Evolutionary conservation across 2,797 vertebrate genomes (phyloP).

Genomic region (Pelobates cultripes): DNA sequence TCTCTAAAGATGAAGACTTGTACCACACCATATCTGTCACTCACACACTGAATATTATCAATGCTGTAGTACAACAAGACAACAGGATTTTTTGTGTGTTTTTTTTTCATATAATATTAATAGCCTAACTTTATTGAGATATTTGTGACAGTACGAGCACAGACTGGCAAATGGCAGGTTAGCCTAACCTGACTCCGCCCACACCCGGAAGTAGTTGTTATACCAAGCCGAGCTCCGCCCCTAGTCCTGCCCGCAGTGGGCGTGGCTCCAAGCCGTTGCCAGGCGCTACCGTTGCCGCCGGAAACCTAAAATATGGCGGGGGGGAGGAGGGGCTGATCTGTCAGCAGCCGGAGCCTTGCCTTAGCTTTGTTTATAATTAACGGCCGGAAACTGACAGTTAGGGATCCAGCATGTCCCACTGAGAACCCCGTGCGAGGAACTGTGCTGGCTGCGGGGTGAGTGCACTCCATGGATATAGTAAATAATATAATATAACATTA

Average conservation of each 20-base stretch:
- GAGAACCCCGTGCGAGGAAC: not conserved
- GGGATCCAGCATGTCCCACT: conserved; percentile 1
- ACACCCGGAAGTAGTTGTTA: conserved; percentile 12
- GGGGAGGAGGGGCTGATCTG: conserved; percentile 5
- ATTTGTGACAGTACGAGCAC: too few relatives aligned
- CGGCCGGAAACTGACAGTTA: not conserved
- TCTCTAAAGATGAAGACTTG: too few relatives aligned
- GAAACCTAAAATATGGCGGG: conserved; percentile 58
- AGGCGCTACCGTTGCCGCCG: conserved; percentile 58
- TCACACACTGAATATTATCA: too few relatives aligned
- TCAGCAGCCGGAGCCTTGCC: not conserved
- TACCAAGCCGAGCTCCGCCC: not conserved
- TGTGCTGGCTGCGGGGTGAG: not conserved
- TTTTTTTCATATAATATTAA: too few relatives aligned
- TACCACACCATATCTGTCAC: too few relatives aligned
- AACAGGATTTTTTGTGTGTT: too few relatives aligned
- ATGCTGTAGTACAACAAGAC: too few relatives aligned
- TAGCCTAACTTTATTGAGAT: too few relatives aligned
- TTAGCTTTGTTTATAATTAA: conserved; percentile 24
- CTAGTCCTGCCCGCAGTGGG: conserved; percentile 27
- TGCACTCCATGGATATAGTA: not conserved
- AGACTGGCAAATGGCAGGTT: too few relatives aligned
- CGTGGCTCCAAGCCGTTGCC: conserved; percentile 57
- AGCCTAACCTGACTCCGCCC: too few relatives aligned
- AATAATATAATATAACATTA: too few relatives aligned